Conservation (phyloP, 2,888 invertebrate genomes). For the Mesodorylaimus sp. region DNA sequence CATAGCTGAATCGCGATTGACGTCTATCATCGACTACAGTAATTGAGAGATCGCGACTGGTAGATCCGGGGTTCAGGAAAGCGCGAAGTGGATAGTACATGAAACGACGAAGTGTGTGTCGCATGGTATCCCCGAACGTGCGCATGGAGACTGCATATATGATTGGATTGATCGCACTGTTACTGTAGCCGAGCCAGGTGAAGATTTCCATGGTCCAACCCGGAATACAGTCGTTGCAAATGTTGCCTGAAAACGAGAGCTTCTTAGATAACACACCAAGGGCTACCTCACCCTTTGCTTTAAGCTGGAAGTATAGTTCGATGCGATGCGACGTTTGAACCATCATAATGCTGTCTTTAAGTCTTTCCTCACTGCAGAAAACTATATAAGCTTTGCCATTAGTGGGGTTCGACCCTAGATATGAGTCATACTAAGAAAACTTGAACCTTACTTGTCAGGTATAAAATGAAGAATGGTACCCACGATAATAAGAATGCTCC, state of each 20-base stretch:
- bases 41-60: too few relatives aligned
- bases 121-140: not conserved
- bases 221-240: not conserved
- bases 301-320: not conserved
- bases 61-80: too few relatives aligned
- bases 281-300: not conserved
- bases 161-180: not conserved
- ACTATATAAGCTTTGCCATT: too few relatives aligned
- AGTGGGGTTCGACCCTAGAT: not conserved
- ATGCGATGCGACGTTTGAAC: too few relatives aligned
- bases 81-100: too few relatives aligned
- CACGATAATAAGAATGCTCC: constrained; percentile 1
- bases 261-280: not conserved
- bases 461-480: constrained; percentile 1
- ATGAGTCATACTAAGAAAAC: not conserved
- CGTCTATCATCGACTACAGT: too few relatives aligned
- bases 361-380: too few relatives aligned
- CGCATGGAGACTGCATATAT: not conserved
- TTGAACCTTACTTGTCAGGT: not conserved
- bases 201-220: not conserved
- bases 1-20: too few relatives aligned
- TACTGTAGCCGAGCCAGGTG: not conserved
- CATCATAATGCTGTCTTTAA: too few relatives aligned
- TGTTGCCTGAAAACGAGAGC: not conserved
- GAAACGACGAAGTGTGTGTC: too few relatives aligned